A percentile compares a stretch with the other conserved stretches of the same genome.
Conservation (phyloP, 2,888 invertebrate genomes). For the Xanthorhoe spadicearia region DNA sequence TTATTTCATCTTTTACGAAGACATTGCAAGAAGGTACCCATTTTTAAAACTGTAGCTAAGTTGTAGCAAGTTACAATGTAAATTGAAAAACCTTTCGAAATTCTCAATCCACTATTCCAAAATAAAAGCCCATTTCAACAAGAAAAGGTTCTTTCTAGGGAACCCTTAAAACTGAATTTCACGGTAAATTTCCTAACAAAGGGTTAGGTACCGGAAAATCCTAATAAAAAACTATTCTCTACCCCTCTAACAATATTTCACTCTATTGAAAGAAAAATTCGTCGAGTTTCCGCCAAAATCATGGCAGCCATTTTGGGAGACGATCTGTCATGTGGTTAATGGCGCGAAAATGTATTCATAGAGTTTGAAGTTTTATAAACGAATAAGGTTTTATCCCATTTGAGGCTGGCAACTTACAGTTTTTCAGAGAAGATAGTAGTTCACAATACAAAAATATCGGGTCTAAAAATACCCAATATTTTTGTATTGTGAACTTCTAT, state of each 20-base stretch:
- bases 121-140: slow-evolving; percentile 8
- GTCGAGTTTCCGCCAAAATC: slow-evolving; percentile 70
- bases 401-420: neutral
- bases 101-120: neutral
- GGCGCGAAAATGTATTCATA: slow-evolving; percentile 84
- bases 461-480: too few species aligned
- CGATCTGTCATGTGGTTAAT: slow-evolving; percentile 86
- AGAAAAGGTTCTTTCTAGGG: slow-evolving; percentile 13
- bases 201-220: slow-evolving; percentile 63
- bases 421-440: neutral
- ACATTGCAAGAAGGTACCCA: too few species aligned
- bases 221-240: slow-evolving; percentile 68
- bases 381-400: slow-evolving; percentile 12
- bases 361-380: slow-evolving; percentile 23
- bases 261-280: slow-evolving; percentile 72
- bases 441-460: too few species aligned
- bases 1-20: too few species aligned
- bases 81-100: slow-evolving; percentile 4
- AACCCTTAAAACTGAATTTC: slow-evolving; percentile 40
- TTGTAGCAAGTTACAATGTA: neutral
- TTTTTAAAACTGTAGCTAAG: neutral
- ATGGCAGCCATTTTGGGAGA: slow-evolving; percentile 74
- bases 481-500: too few species aligned
- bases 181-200: slow-evolving; percentile 57
- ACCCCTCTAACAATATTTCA: slow-evolving; percentile 68